Evolutionary conservation across 2,888 invertebrate genomes (phyloP), one percentile per base, ranked within the genome.

Genomic region (Pilophorus perplexus): DNA sequence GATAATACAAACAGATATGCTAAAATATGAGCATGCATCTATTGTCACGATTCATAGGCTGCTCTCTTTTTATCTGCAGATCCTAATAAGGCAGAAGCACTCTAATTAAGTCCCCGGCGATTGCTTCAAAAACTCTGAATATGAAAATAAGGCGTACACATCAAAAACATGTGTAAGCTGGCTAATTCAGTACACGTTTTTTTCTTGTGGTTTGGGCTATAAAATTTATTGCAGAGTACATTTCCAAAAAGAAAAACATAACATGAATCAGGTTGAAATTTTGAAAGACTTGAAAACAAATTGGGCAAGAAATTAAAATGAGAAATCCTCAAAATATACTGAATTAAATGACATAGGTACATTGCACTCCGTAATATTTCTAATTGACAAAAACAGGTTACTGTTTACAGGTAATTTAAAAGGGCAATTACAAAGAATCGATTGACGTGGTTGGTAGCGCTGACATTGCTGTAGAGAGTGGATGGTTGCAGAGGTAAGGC

Each of bases 21-120:
- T 55, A 55, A 55, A 55, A 55, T 55, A 55, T 55, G 55, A 55
- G 55, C 55, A 55, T 55, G 55, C 55, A 55, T 55, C 55, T 55
- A 55, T 55, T 55, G 55, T 55, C 55, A 55, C 55, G 38, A 55
- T 55, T 55, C 38, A 55, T 38, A 38, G 55, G 55, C 55, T 55
- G 55, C 55, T 55, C 55, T 55, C 55, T 20, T 38, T n/a, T 37
- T 55, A 55, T 55, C 55, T 55, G 55, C 55, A 55, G 55, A 55
- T 55, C 55, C 55, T 55, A 55, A 55, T 55, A 55, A 55, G 55
- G 55, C 55, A 55, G 55, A 55, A 55, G 55, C 55, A 55, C 38
- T 55, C 55, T 55, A 38, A 28, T 12, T 16, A 55, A 55, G 38
- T 37, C 38, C 42, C 38, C 18, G 55, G 55, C 38, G 55, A 37